A percentile compares a stretch with the other conserved stretches of the same genome.
These are phyloP conservation scores for Hydropsyche tenuis DNA, from an alignment of 1,140 invertebrate genomes.

Conservation along the genomic window DNA sequence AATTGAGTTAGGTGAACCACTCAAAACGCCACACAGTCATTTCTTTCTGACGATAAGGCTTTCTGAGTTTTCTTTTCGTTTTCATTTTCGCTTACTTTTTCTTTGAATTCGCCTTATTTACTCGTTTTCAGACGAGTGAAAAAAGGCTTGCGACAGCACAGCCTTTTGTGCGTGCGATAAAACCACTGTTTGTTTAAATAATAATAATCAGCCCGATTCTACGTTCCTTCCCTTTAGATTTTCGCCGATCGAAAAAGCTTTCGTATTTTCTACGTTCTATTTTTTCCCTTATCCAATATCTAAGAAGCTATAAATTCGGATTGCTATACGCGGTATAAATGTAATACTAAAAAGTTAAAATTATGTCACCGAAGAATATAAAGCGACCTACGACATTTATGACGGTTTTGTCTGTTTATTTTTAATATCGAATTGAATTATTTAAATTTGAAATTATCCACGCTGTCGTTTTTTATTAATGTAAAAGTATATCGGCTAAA, in stretches of 20 bases:
- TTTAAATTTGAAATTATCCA: too few relatives aligned
- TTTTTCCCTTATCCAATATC: not conserved
- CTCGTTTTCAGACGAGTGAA: slow-evolving; percentile 22
- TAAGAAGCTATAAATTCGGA: not conserved
- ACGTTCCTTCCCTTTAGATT: too few relatives aligned
- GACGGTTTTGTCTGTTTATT: too few relatives aligned
- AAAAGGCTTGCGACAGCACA: slow-evolving; percentile 27
- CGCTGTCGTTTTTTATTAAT: too few relatives aligned
- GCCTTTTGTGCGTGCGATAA: slow-evolving; percentile 17
- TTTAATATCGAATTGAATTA: too few relatives aligned
- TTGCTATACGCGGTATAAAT: too few relatives aligned
- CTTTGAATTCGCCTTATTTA: slow-evolving; percentile 32
- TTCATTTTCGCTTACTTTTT: slow-evolving; percentile 33
- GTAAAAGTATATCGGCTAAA: too few relatives aligned
- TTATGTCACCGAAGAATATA: too few relatives aligned
- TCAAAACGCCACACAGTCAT: slow-evolving; percentile 27
- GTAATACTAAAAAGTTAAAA: too few relatives aligned
- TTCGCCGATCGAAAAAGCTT: not conserved
- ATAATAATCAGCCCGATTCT: slow-evolving; percentile 8
- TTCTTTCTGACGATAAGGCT: slow-evolving; percentile 30
- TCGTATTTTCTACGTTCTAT: not conserved
- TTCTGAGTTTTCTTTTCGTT: slow-evolving; percentile 31
- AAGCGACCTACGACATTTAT: too few relatives aligned
- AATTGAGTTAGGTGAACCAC: slow-evolving; percentile 33
- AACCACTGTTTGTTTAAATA: slow-evolving; percentile 30